Base-by-base conservation (phyloP, 2,888 invertebrate species). In the Antheraea yamamai region DNA sequence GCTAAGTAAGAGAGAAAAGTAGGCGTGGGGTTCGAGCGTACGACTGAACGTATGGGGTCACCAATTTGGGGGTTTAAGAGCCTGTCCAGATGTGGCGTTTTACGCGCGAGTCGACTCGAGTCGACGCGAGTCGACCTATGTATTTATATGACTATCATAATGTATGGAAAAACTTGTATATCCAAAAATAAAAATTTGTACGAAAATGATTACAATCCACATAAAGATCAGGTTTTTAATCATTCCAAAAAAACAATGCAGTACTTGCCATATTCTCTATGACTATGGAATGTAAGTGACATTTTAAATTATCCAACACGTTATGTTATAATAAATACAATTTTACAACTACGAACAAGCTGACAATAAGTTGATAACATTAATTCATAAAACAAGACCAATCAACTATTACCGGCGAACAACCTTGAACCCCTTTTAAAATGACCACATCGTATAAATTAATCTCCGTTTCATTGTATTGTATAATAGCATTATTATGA, bases 361-460 rank as follows among this genome's bases (percentile, higher is more conserved):
- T 74, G 74, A 74, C 74, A 74, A 70, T 35, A 23, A 76, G 76
- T 78, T 79, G 20, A 55, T 39, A 71, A 18, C 26, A 39, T 74
- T 74, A 74, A 70, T 58, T 70, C 30, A 66, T 58, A 72, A 75
- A 75, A 75, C 74, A 75, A 58, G 74, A 79, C 78, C 79, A 83
- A 83, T 82, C 85, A 83, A 87, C 87, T 86, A 85, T 87, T 86
- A 86, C 85, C 81, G 47, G 39, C 72, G 35, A 66, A 75, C 73
- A 77, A 77, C 89, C 89, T 89, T 90, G 89, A 89, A 89, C 84
- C 85, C 87, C 83, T 87, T 89, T 89, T 83, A 79, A 83, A 85
- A 86, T 84, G 78, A 80, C 79, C 73, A 79, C 75, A 72, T 58
- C 23, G 26, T 71, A 35, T 70, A 74, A 58, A n/a, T 20, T 58